Base-by-base conservation (phyloP, 37 sponge, comb jelly and placozoan genomes). In the Aphrocallistes beatrix region DNA sequence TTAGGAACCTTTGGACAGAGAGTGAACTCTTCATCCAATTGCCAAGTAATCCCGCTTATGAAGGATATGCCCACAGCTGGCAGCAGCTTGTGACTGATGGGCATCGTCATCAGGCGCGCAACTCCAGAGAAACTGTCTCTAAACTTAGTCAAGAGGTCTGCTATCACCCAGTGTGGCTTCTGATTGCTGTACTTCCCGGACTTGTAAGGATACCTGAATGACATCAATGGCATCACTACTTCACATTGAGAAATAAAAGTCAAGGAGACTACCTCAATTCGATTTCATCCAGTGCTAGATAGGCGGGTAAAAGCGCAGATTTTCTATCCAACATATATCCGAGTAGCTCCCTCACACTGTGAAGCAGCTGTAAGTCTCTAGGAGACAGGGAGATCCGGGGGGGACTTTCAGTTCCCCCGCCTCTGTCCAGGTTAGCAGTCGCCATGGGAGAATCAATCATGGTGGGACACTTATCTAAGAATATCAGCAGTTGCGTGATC, bases 291-390 rank as follows among this genome's bases (percentile, higher is more conserved):
- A 88, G 84, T 21, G 92, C 88, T 38, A 92, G 85, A 84, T 94
- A 94, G 23, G 92, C 93, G 9, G 95, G 95, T 1, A 94, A 37
- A 13, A 94, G 85, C 19, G 91, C 85, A 28, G 86, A 69, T 45
- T 92, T 91, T 13, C 95, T 83, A 75, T 94, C 88, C 83, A 92
- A 86, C 36, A 94, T 92, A 45, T 90, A 92, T 6, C 45, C 38
- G 83, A 94, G 83, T 25, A 91, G 60, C 91, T 93, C 75, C n/a
- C 75, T 60, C 75, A 60, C 75, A 30, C 75, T 60, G 34, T 60
- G 75, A 13, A 60, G 75, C 75, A 60, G 34, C 34, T 60, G 75
- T 3, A 60, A 30, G n/a, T 60, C 75, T 60, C 75, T 60, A 3
- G 75, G 75, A 60, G 75, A 32, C 10, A 60, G 75, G n/a, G 8